These are phyloP conservation scores for Lytechinus pictus DNA, from an alignment of 35 echinoderm and acorn worm genomes.

Conservation along the genomic window DNA sequence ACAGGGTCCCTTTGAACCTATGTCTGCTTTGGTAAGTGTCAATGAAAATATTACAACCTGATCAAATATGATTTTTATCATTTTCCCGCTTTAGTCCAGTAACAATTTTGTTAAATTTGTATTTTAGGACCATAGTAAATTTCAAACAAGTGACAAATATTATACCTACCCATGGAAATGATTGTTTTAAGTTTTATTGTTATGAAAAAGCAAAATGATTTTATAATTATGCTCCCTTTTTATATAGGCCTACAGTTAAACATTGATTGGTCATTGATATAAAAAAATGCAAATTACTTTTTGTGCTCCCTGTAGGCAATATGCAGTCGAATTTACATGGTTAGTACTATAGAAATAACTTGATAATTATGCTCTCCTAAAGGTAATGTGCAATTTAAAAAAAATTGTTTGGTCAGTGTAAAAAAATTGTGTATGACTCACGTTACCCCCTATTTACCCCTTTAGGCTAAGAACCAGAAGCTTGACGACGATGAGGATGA, in stretches of 20 bases:
- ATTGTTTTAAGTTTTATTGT: too few relatives aligned
- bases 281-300: not conserved
- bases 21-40: not conserved
- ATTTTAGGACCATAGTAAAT: not conserved
- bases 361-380: too few relatives aligned
- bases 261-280: too few relatives aligned
- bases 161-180: not conserved
- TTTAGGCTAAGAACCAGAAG: not conserved
- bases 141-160: not conserved
- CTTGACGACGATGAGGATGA: slow-evolving; percentile 50
- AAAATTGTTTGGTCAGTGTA: too few relatives aligned
- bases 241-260: too few relatives aligned
- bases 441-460: too few relatives aligned
- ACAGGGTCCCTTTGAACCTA: slow-evolving; percentile 19
- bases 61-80: not conserved
- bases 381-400: too few relatives aligned
- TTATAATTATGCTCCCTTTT: too few relatives aligned
- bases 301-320: not conserved
- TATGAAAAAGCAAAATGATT: too few relatives aligned
- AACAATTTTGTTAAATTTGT: not conserved
- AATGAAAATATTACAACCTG: not conserved
- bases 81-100: not conserved
- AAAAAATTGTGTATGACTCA: too few relatives aligned
- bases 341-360: too few relatives aligned
- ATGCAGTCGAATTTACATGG: too few relatives aligned